Base-by-base conservation (phyloP, 2,113 vertebrate genomes). In the Garra rufa region DNA sequence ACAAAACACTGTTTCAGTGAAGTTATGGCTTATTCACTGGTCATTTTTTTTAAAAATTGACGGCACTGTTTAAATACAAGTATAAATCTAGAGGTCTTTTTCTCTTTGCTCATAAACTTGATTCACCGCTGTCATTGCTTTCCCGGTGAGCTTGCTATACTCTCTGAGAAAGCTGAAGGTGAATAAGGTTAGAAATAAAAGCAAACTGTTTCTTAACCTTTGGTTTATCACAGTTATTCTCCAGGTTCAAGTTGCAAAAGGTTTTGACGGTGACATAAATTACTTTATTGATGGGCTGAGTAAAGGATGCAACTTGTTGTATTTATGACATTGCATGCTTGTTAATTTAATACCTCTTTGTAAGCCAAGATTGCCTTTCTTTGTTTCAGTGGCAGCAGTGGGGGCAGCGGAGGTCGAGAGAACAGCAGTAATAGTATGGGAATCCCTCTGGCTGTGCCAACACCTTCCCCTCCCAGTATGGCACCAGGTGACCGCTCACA, bases 361-460 rank as follows among this genome's bases (percentile, higher is more conserved):
- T 52, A 46, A 26, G 17, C 4, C 6, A n/a, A n/a, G 13, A 14
- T 15, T 55, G 13, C 13, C 38, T 78, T 3, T 83, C 71, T 6
- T 0, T 67, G 59, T 84, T 84, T 17, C 70, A 98, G 98, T 46
- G 98, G 98, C 71, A 99, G 97, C 83, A 99, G 98, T 44, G 98
- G 98, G 24, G 98, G 98, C 13, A 99, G 98, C 9, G 97, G 97
- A 28, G 97, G 98, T 86, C 95, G 98, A 89, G 98, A 99, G 92
- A 99, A 98, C 88, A 99, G 97, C 26, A 95, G 97, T 78, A 97
- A 96, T 90, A 96, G 94, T 88, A 96, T 96, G 87, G 96, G 97
- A 86, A 93, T 99, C 92, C 98, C 98, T 88, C 95, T 99, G 73
- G 97, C 98, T 52, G 98, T 99, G 89, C 98, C 97, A 89, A 99